These are phyloP conservation scores for Serinus canaria DNA, from an alignment of 2,113 vertebrate species.

Conservation along the genomic window DNA sequence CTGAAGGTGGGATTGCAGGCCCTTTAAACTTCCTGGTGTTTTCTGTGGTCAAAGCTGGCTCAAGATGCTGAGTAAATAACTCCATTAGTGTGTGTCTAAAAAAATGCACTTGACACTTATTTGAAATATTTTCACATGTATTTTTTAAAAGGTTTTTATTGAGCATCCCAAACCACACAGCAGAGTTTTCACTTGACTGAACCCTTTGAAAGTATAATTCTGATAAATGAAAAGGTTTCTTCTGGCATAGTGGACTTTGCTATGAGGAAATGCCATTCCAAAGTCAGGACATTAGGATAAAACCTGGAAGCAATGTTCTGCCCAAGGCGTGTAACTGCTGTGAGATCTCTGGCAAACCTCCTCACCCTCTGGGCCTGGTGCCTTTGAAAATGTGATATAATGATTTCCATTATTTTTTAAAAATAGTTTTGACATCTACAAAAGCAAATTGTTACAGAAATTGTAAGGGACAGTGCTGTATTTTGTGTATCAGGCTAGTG, in stretches of 20 bases:
- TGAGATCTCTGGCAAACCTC: not conserved
- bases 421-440: not conserved
- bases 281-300: not conserved
- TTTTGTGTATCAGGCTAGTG: not conserved
- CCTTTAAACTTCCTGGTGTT: not conserved
- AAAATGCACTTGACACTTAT: not conserved
- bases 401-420: not conserved
- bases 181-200: not conserved
- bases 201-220: not conserved
- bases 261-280: not conserved
- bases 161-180: not conserved
- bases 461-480: not conserved
- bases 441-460: not conserved
- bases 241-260: not conserved
- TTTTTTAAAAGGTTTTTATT: not conserved
- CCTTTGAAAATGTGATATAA: not conserved
- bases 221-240: not conserved
- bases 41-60: not conserved
- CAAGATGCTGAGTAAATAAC: not conserved
- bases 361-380: not conserved
- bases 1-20: not conserved
- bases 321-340: not conserved
- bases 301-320: not conserved
- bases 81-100: not conserved
- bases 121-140: not conserved